These are phyloP conservation scores for Pseudanteris insignis DNA, from an alignment of 2,888 invertebrate genomes.

Conservation along the genomic window DNA sequence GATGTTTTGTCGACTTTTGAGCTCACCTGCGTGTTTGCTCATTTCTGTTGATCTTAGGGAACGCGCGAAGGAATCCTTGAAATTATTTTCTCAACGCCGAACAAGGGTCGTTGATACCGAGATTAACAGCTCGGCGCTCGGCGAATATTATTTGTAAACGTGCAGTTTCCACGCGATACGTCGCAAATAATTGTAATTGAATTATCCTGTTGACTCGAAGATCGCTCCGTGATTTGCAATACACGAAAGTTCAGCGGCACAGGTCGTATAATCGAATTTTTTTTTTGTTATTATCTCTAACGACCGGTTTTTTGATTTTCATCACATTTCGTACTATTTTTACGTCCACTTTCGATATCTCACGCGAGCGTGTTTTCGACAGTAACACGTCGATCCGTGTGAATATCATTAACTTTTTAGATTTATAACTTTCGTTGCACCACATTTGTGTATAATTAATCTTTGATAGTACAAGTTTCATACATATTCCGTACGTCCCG, in stretches of 20 bases:
- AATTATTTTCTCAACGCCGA: constrained; percentile 44
- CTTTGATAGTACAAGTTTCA: too few species aligned
- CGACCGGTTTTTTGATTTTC: constrained; percentile 14
- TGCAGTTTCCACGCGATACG: constrained; percentile 8
- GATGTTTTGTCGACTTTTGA: constrained; percentile 46
- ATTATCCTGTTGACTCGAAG: not conserved
- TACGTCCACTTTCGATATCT: constrained; percentile 17
- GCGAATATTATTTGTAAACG: constrained; percentile 15
- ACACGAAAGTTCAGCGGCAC: constrained; percentile 10
- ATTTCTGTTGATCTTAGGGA: constrained; percentile 45
- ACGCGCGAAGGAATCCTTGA: constrained; percentile 44
- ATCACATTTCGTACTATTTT: constrained; percentile 6
- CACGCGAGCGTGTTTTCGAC: not conserved
- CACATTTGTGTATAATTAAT: not conserved
- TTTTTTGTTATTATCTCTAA: not conserved
- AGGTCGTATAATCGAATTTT: constrained; percentile 13
- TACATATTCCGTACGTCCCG: too few species aligned
- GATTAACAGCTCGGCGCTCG: constrained; percentile 35
- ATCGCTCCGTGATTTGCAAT: constrained; percentile 5
- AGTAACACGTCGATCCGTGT: not conserved
- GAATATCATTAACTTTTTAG: too few species aligned
- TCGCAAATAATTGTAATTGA: constrained; percentile 10
- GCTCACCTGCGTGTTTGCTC: constrained; percentile 45
- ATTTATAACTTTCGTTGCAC: too few species aligned
- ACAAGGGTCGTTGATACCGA: constrained; percentile 43